These are phyloP conservation scores for Bombus sibiricus DNA, from an alignment of 1,140 invertebrate species.

Conservation along the genomic window DNA sequence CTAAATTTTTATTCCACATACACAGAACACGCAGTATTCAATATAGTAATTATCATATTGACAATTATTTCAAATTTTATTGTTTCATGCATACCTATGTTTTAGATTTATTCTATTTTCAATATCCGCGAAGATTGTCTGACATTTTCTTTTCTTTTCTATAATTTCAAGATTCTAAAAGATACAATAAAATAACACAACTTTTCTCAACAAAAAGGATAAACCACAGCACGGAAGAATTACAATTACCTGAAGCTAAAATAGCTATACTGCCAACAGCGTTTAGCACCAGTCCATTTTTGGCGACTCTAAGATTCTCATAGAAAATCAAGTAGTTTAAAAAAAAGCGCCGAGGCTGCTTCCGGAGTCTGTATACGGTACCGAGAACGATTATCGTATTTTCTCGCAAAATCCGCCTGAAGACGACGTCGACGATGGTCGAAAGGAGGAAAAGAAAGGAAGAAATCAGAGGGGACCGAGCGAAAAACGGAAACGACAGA, in stretches of 20 bases:
- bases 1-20: too few relatives aligned
- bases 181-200: not conserved
- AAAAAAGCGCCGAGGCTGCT: slow-evolving; percentile 10
- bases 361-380: not conserved
- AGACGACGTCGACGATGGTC: not conserved
- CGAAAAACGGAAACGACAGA: slow-evolving; percentile 22
- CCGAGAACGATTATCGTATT: slow-evolving; percentile 14
- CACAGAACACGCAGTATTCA: not conserved
- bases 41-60: too few relatives aligned
- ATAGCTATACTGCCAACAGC: not conserved
- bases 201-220: too few relatives aligned
- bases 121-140: too few relatives aligned
- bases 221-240: not conserved
- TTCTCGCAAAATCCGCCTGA: slow-evolving; percentile 32
- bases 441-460: slow-evolving; percentile 6
- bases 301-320: not conserved
- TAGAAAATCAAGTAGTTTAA: slow-evolving; percentile 22
- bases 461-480: not conserved
- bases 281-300: not conserved
- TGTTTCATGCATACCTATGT: too few relatives aligned
- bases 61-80: too few relatives aligned
- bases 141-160: too few relatives aligned
- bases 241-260: not conserved
- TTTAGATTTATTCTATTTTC: too few relatives aligned
- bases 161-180: too few relatives aligned